Evolutionary conservation across 2,888 invertebrate genomes (phyloP).

Genomic region (Chrysotoxum bicinctum): DNA sequence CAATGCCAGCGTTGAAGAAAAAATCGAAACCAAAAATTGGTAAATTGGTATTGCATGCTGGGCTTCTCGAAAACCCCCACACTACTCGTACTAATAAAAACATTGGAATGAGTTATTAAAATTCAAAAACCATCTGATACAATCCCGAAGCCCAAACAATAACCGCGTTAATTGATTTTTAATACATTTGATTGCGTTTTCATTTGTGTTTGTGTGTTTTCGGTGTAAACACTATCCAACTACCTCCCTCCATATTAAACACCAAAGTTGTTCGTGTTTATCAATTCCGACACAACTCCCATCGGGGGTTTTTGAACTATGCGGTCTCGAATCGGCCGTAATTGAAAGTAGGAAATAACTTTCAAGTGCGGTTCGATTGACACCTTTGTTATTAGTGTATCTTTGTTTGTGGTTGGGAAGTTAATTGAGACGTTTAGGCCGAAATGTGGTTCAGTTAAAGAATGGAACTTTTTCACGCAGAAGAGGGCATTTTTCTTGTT

Average conservation of each 20-base stretch:
- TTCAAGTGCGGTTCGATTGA: slow-evolving; percentile 37
- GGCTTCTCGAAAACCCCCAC: neutral
- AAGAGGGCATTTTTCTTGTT: neutral
- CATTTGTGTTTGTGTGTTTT: slow-evolving; percentile 37
- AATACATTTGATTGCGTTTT: slow-evolving; percentile 45
- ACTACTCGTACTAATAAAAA: neutral
- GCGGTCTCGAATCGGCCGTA: slow-evolving; percentile 21
- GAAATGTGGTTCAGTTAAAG: neutral
- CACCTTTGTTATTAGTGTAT: neutral
- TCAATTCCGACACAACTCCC: neutral
- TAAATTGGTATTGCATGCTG: slow-evolving; percentile 17
- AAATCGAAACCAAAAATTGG: neutral
- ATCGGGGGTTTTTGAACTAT: neutral
- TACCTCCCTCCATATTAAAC: neutral
- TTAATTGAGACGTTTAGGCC: slow-evolving; percentile 35
- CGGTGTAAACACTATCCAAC: neutral
- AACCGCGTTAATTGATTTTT: slow-evolving; percentile 57
- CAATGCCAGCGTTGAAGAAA: neutral
- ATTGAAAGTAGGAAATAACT: slow-evolving; percentile 45
- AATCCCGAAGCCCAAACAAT: slow-evolving; percentile 20
- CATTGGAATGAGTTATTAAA: slow-evolving; percentile 31
- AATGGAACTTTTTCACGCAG: slow-evolving; percentile 15
- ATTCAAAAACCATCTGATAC: slow-evolving; percentile 45
- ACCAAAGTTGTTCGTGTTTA: neutral
- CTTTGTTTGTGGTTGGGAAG: neutral